Percentiles rank a stretch among this genome's conserved stretches.
phyloP scores from a whole-genome alignment of 2,113 vertebrate genomes.

The Hemibagrus wyckioides region DNA sequence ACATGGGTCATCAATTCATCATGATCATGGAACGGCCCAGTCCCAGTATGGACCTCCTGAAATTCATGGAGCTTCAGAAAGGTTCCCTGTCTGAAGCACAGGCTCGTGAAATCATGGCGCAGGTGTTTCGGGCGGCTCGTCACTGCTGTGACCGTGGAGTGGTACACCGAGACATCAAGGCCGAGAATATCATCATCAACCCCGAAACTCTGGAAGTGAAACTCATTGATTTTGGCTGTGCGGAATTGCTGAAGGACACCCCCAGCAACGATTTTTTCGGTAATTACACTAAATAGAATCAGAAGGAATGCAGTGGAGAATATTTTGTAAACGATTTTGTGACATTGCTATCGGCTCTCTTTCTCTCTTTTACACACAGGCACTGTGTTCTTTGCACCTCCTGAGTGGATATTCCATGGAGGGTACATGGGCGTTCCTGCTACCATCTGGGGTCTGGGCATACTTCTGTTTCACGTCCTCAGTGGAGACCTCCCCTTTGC shows the following conservation, averaged over 20 bases:
- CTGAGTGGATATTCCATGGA: background rate
- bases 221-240: slow-evolving; percentile 69
- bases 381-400: background rate
- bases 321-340: no score
- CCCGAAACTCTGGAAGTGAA: slow-evolving; percentile 58
- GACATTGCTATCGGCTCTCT: background rate
- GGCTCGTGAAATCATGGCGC: slow-evolving; percentile 54
- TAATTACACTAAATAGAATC: no score
- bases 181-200: slow-evolving; percentile 73
- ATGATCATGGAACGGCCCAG: slow-evolving; percentile 62
- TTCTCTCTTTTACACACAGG: background rate
- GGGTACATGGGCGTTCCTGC: background rate
- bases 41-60: slow-evolving; percentile 58
- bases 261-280: background rate
- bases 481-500: background rate
- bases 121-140: slow-evolving; percentile 56
- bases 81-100: slow-evolving; percentile 39
- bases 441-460: slow-evolving; percentile 25
- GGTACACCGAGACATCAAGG: slow-evolving; percentile 67
- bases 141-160: slow-evolving; percentile 62
- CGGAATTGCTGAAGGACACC: slow-evolving; percentile 41
- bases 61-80: slow-evolving; percentile 36
- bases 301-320: no score
- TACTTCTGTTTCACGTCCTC: background rate
- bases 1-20: slow-evolving; percentile 49